Percentiles rank a stretch among this genome's conserved stretches.
phyloP scores from a whole-genome alignment of 2,113 vertebrate genomes.

The Mormyrus iriodes region DNA sequence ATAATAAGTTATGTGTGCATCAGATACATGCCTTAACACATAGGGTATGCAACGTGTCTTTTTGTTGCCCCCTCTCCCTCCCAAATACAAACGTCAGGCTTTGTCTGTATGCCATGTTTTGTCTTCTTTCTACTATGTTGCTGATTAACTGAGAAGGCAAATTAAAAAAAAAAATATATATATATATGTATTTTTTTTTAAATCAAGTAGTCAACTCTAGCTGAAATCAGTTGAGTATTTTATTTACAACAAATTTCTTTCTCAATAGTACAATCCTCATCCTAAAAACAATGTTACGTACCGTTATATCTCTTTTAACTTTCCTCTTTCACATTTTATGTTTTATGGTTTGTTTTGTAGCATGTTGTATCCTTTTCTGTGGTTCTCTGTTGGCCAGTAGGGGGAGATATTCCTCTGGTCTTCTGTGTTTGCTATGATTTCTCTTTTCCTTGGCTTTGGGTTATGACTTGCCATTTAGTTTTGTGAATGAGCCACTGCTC shows the following conservation, averaged over 20 bases:
- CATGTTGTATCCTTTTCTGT: background rate
- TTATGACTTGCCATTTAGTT: background rate
- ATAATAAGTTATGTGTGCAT: too few relatives aligned
- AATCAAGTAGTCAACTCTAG: background rate
- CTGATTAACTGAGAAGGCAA: too few relatives aligned
- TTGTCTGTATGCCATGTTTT: too few relatives aligned
- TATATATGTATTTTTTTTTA: too few relatives aligned
- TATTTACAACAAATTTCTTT: background rate
- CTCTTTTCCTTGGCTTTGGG: background rate
- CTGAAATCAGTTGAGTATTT: background rate
- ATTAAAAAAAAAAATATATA: too few relatives aligned
- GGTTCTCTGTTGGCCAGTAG: slow-evolving; percentile 1
- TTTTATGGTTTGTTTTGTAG: background rate
- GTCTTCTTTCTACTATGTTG: too few relatives aligned
- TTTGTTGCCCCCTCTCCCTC: too few relatives aligned
- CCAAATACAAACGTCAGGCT: too few relatives aligned
- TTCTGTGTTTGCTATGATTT: background rate
- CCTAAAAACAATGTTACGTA: background rate
- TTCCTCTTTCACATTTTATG: background rate
- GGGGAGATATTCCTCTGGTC: background rate
- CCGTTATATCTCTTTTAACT: background rate
- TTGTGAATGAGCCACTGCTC: background rate
- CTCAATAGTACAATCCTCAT: background rate
- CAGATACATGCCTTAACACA: background rate
- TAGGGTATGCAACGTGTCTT: background rate